These are phyloP conservation scores for Oegoconia quadripuncta DNA, from an alignment of 2,888 invertebrate genomes.

Conservation along the genomic window DNA sequence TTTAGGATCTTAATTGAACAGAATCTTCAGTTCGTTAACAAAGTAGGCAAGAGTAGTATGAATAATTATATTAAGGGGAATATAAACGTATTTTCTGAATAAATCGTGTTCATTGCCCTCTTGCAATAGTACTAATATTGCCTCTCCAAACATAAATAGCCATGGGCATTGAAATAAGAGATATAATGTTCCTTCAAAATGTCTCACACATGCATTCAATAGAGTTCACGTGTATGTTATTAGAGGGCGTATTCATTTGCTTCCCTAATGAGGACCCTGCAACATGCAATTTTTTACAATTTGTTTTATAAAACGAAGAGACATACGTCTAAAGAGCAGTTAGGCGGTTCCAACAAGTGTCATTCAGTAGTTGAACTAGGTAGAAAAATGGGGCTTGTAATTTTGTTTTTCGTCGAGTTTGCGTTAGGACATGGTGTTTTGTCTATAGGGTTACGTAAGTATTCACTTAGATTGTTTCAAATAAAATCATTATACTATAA, in stretches of 20 bases:
- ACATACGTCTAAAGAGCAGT: slow-evolving; percentile 27
- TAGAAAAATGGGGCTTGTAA: slow-evolving; percentile 28
- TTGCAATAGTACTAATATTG: background rate
- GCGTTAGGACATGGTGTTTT: slow-evolving; percentile 27
- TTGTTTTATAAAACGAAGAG: slow-evolving; percentile 44
- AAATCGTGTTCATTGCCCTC: background rate
- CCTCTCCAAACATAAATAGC: background rate
- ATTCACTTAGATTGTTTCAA: slow-evolving; percentile 19
- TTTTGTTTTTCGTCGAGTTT: slow-evolving; percentile 24
- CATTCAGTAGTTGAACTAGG: slow-evolving; percentile 25
- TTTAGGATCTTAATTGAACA: background rate
- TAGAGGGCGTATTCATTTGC: slow-evolving; percentile 25
- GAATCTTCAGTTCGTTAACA: background rate
- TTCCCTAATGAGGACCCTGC: slow-evolving; percentile 41
- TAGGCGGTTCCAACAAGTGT: slow-evolving; percentile 26
- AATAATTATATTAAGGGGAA: background rate
- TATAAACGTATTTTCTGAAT: background rate
- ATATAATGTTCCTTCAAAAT: background rate
- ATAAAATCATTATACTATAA: too few relatives aligned
- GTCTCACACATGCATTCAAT: slow-evolving; percentile 21
- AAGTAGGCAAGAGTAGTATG: background rate
- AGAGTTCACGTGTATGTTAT: slow-evolving; percentile 21
- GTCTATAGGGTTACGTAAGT: slow-evolving; percentile 48
- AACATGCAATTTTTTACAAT: slow-evolving; percentile 46
- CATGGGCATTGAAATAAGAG: background rate